Evolutionary conservation across 2,113 vertebrate species (phyloP).

Genomic region (Oncorhynchus mykiss): DNA sequence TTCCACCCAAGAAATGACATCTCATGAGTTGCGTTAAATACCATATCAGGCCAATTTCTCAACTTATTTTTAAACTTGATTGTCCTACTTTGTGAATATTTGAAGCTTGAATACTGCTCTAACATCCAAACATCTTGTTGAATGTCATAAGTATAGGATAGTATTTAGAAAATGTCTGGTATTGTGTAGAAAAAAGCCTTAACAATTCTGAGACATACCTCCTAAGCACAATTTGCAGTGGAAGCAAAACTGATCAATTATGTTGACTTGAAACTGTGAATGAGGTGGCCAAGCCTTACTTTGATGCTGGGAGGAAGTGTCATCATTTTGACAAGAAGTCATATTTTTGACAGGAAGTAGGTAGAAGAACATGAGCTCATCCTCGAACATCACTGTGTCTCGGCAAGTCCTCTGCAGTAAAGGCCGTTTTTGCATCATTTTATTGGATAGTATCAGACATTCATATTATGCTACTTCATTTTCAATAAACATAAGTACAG

Average conservation of each 20-base stretch:
- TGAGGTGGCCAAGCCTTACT: conserved; percentile 46
- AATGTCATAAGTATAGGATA: conserved; percentile 13
- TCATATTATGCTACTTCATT: conserved; percentile 23
- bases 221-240: conserved; percentile 76
- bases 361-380: conserved; percentile 44
- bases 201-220: conserved; percentile 71
- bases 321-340: conserved; percentile 7
- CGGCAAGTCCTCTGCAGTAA: conserved; percentile 59
- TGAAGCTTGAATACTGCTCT: conserved; percentile 65
- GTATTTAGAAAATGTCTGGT: conserved; percentile 46
- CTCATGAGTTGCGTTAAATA: conserved; percentile 59
- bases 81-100: conserved; percentile 70
- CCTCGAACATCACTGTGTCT: conserved; percentile 70
- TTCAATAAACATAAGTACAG: conserved; percentile 23
- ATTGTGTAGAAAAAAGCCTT: conserved; percentile 74
- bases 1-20: conserved; percentile 52
- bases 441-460: conserved; percentile 55
- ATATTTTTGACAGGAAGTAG: conserved; percentile 15
- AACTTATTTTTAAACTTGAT: conserved; percentile 64
- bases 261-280: conserved; percentile 54
- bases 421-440: conserved; percentile 58
- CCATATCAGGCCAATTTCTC: conserved; percentile 63
- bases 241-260: conserved; percentile 56
- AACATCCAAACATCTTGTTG: conserved; percentile 33
- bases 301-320: conserved; percentile 57